Base-by-base conservation (phyloP, 2,797 vertebrate genomes). In the Malacoraja senta region DNA sequence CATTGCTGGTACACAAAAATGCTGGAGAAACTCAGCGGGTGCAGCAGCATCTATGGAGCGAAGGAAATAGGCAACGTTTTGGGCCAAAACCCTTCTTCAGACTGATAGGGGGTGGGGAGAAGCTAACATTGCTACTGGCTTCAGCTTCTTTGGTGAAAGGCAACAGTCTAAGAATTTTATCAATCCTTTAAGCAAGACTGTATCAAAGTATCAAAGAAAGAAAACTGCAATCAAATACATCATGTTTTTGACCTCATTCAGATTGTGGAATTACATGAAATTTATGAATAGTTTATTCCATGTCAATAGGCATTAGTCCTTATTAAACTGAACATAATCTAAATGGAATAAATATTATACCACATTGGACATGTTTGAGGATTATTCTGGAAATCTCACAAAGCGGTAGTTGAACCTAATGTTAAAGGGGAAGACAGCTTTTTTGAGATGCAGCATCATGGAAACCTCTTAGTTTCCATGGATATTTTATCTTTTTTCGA, bases 261-360 rank as follows among this genome's bases (percentile, higher is more conserved):
- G 9, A 76, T 2, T 58, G 58, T 38, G n/a, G 3, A 53, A 72
- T 91, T 35, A 91, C 19, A 92, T 92, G 12, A 91, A 29, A 53
- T 74, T 74, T 21, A 72, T 1, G 29, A 24, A 74, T 44, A 29
- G 8, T 88, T 4, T 78, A 88, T 58, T 86, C 61, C 26, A 86
- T 86, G 29, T 4, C n/a, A 24, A 84, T 21, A 44, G 44, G 44
- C 44, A 44, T 29, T 84, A 83, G 61, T 63, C n/a, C 8, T 68
- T 91, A 71, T 71, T 71, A 71, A 91, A 63, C n/a, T 65, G n/a
- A 61, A 84, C 58, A 88, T 78, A 78, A 86, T 32, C 61, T 63
- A 29, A 13, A 32, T 86, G 10, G 4, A 68, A 88, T 68, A 68
- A 88, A 19, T 65, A 3, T 32, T 65, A 19, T 35, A 21, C 17